Evolutionary conservation across 35 echinoderm and acorn worm genomes (phyloP), one percentile per base, ranked within the genome.

Genomic region (Diadema setosum): DNA sequence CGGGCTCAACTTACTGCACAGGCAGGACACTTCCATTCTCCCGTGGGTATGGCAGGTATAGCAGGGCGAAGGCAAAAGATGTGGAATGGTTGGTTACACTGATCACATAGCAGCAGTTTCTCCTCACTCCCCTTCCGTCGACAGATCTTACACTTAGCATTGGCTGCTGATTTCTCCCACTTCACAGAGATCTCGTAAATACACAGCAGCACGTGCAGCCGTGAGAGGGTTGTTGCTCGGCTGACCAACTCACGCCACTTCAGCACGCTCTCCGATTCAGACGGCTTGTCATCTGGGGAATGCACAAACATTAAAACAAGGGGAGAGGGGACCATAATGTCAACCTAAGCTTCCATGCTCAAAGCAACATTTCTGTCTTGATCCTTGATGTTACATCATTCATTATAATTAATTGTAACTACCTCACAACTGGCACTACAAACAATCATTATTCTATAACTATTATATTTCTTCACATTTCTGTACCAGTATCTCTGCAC

Each of bases 111-210:
- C 7, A 99, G 21, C 2, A 94, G 56, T 32, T 92, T 91, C 32
- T 84, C 85, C 17, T 91, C 89, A 34, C 85, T 85, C 7, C 85
- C 89, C 82, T 98, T 98, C 81, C 87, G 86, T 6, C 96, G 89
- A 42, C 96, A 99, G 14, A 99, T 99, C 86, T 99, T 99, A 83
- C 96, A 99, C 30, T 90, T 94, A 11, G 96, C 92, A 40, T 99
- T 99, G 20, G 88, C 96, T 5, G 96, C 86, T 4, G 93, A 95
- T 45, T 99, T 99, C 83, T 99, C 96, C 96, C 96, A 99, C 64
- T 94, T 94, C 3, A 99, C 83, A 35, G 93, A 95, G 33, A 89
- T 80, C 42, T 99, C 96, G 40, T 75, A 94, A 16, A 99, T 85
- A 21, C 93, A 87, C 26, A 99, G 63, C n/a, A 95, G 57, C 1